Evolutionary conservation across 1,140 invertebrate species (phyloP).

Genomic region (Bombus consobrinus): DNA sequence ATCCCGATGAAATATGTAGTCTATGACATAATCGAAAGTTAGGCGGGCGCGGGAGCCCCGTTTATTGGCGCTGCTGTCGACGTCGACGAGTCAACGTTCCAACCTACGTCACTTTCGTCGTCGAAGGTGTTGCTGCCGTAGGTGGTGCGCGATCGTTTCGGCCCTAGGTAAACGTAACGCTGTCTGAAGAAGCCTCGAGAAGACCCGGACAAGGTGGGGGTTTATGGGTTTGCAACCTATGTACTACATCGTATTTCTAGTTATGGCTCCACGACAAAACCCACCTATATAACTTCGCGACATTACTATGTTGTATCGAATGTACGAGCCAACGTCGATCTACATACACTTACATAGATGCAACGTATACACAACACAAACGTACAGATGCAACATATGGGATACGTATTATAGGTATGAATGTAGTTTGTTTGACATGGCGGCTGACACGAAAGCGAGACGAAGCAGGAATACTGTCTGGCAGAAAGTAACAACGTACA

Average conservation of each 20-base stretch:
- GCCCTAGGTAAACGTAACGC: conserved; percentile 66
- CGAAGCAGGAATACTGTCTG: conserved; percentile 9
- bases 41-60: conserved; percentile 36
- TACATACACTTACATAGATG: background rate
- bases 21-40: conserved; percentile 64
- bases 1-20: conserved; percentile 55
- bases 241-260: conserved; percentile 79
- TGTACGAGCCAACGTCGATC: conserved; percentile 16
- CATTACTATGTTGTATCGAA: conserved; percentile 55
- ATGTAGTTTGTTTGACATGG: conserved; percentile 16
- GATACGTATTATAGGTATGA: background rate
- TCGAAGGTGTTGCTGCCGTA: conserved; percentile 58
- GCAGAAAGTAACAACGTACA: conserved; percentile 17
- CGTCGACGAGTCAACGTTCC: conserved; percentile 54
- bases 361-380: background rate
- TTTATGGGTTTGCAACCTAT: conserved; percentile 83
- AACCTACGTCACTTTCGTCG: conserved; percentile 63
- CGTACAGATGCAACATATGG: background rate
- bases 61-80: conserved; percentile 63
- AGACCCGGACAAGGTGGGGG: conserved; percentile 67
- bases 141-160: conserved; percentile 64
- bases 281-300: conserved; percentile 62
- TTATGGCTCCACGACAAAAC: conserved; percentile 79
- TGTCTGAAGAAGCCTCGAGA: conserved; percentile 61
- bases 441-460: conserved; percentile 14